Conservation (phyloP, 2,113 vertebrate genomes). For the Channa argus region DNA sequence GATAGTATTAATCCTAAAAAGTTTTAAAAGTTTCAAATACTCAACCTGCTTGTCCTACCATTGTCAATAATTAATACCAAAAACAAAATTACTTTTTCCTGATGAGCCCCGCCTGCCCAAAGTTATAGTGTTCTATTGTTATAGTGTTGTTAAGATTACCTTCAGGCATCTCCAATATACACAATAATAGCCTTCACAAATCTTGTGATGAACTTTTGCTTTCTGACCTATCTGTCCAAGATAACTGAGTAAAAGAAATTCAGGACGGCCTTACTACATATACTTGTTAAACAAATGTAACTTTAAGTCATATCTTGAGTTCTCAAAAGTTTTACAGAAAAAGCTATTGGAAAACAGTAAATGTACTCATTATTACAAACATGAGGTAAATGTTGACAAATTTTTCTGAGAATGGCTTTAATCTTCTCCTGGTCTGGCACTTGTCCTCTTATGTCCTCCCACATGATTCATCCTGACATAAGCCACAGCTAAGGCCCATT, state of each 20-base stretch:
- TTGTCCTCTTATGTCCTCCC: slow-evolving; percentile 39
- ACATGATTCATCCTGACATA: slow-evolving; percentile 68
- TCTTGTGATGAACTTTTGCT: neutral
- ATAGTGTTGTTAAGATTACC: too few species aligned
- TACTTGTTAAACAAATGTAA: neutral
- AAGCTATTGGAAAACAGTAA: neutral
- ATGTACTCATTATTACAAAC: slow-evolving; percentile 6
- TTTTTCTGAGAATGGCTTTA: slow-evolving; percentile 18
- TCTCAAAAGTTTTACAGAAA: neutral
- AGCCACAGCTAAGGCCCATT: slow-evolving; percentile 76
- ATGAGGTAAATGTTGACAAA: slow-evolving; percentile 25
- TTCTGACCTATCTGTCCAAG: neutral
- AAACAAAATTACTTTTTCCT: too few species aligned
- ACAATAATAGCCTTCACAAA: too few species aligned
- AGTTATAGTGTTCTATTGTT: too few species aligned
- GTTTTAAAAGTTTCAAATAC: too few species aligned
- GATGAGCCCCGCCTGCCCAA: too few species aligned
- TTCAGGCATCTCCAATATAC: too few species aligned
- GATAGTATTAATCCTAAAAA: too few species aligned
- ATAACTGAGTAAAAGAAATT: neutral
- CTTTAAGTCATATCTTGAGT: neutral
- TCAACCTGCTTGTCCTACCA: too few species aligned
- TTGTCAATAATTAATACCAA: too few species aligned
- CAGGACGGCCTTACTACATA: neutral
- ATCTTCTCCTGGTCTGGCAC: slow-evolving; percentile 37